Percentiles rank a stretch among this genome's conserved stretches.
Evolutionary conservation across 2,888 invertebrate genomes (phyloP).

Genomic region (Platerodrilus igneus): DNA sequence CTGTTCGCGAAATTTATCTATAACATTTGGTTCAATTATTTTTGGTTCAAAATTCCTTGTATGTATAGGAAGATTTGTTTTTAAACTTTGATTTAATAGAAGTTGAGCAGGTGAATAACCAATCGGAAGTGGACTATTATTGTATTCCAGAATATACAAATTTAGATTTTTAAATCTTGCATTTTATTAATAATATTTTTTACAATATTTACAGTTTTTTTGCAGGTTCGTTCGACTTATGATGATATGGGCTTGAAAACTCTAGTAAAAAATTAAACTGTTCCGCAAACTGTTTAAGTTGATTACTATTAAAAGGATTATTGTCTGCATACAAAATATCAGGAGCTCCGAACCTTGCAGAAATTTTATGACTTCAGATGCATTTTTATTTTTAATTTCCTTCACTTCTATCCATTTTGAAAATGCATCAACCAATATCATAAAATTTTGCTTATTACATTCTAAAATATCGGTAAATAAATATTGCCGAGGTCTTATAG

Average conservation of each 20-base stretch:
- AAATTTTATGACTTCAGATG: conserved; percentile 18
- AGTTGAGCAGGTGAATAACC: conserved; percentile 1
- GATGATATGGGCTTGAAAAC: conserved; percentile 1
- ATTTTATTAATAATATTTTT: too few relatives aligned
- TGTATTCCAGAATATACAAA: too few relatives aligned
- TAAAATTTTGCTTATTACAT: conserved; percentile 23
- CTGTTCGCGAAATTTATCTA: not conserved
- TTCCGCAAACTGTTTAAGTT: too few relatives aligned
- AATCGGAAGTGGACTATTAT: not conserved
- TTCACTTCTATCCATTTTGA: conserved; percentile 27
- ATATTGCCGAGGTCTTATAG: conserved; percentile 23
- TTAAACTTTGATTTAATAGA: conserved; percentile 1
- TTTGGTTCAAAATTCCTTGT: not conserved
- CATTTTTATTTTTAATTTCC: conserved; percentile 10
- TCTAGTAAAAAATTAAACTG: too few relatives aligned
- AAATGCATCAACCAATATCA: conserved; percentile 31
- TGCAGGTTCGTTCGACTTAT: too few relatives aligned
- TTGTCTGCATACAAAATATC: conserved; percentile 1
- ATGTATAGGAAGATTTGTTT: conserved; percentile 1
- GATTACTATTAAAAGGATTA: conserved; percentile 1
- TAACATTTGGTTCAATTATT: not conserved
- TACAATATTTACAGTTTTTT: too few relatives aligned
- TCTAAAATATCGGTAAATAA: conserved; percentile 24
- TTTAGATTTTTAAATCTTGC: too few relatives aligned
- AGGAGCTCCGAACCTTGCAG: not conserved